Conservation (phyloP, 2,888 invertebrate genomes). For the Brachyptera risi region DNA sequence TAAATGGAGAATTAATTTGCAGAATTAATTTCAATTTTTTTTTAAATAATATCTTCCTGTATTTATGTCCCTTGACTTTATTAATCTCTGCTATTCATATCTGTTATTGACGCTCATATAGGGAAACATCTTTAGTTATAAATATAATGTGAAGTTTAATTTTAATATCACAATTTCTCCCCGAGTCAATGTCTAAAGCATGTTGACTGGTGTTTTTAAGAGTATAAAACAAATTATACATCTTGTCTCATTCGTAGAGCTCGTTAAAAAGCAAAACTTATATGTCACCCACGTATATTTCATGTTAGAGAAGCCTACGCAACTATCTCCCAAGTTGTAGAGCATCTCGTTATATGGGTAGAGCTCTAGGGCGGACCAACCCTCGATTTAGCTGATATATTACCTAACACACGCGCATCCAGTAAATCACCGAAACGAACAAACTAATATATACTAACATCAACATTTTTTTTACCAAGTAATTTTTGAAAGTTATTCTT, state of each 20-base stretch:
- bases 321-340: not conserved
- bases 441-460: conserved; percentile 4
- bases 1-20: no score
- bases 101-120: no score
- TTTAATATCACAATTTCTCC: not conserved
- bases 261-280: not conserved
- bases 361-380: conserved; percentile 9
- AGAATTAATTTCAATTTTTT: no score
- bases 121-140: no score
- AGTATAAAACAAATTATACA: conserved; percentile 26
- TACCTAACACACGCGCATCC: not conserved
- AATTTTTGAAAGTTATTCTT: conserved; percentile 7
- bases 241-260: conserved; percentile 27
- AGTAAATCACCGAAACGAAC: not conserved
- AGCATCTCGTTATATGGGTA: no score
- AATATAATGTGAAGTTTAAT: no score
- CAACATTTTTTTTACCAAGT: not conserved
- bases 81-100: no score
- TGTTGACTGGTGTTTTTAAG: conserved; percentile 2
- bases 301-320: not conserved
- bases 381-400: not conserved
- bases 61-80: no score
- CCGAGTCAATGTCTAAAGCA: not conserved
- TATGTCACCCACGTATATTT: conserved; percentile 15
- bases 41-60: no score